Evolutionary conservation across 2,888 invertebrate genomes (phyloP).

Genomic region (Orthosia gothica): DNA sequence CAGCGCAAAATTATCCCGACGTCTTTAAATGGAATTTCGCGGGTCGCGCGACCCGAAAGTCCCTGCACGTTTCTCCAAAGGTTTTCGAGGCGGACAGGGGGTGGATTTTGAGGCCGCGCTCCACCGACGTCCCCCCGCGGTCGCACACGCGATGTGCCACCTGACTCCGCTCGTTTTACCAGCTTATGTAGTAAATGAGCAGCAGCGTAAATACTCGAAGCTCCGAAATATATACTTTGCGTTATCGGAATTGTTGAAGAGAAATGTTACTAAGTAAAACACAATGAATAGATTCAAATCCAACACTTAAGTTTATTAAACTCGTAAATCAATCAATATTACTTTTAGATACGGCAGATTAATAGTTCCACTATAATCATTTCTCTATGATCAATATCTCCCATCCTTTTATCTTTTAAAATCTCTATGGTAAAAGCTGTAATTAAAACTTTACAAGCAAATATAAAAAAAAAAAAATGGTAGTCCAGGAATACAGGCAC

Average conservation of each 20-base stretch:
- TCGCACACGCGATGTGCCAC: slow-evolving; percentile 83
- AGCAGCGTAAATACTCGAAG: slow-evolving; percentile 54
- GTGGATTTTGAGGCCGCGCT: slow-evolving; percentile 78
- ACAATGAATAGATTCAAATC: neutral
- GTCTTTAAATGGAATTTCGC: slow-evolving; percentile 91
- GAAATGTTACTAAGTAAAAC: neutral
- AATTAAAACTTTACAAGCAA: slow-evolving; percentile 16
- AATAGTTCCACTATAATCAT: neutral
- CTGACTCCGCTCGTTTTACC: slow-evolving; percentile 78
- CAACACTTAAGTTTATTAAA: neutral
- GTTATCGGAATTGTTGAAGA: slow-evolving; percentile 5
- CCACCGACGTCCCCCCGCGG: slow-evolving; percentile 77
- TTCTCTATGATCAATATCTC: neutral
- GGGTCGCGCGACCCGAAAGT: slow-evolving; percentile 84
- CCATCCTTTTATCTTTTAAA: neutral
- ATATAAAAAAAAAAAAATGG: slow-evolving; percentile 23
- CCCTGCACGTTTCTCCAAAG: slow-evolving; percentile 80
- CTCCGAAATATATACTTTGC: slow-evolving; percentile 43
- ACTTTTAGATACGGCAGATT: no score
- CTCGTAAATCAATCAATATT: neutral
- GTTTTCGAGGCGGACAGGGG: slow-evolving; percentile 75
- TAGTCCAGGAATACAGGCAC: neutral
- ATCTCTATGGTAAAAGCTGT: slow-evolving; percentile 7
- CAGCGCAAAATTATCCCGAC: slow-evolving; percentile 91
- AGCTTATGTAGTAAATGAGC: slow-evolving; percentile 69